A percentile compares a stretch with the other conserved stretches of the same genome.
These are phyloP conservation scores for Blennius ocellaris DNA, from an alignment of 2,113 vertebrate genomes.

Conservation along the genomic window DNA sequence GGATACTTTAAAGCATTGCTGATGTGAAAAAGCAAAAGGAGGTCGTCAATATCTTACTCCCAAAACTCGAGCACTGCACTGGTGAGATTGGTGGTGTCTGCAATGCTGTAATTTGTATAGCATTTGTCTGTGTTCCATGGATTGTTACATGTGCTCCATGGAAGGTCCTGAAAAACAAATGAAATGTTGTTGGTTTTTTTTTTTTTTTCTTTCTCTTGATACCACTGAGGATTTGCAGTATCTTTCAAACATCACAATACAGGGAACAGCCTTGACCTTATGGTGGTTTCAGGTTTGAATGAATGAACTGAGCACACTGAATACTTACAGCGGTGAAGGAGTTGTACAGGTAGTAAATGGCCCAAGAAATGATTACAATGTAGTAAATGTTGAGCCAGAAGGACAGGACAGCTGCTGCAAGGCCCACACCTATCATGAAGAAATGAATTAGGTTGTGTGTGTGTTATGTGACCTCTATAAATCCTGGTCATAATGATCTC, in stretches of 20 bases:
- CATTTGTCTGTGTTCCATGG: slow-evolving; percentile 96
- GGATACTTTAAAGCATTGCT: slow-evolving; percentile 41
- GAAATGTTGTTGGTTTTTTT: slow-evolving; percentile 2
- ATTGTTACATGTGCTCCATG: slow-evolving; percentile 96
- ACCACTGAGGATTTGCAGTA: slow-evolving; percentile 3
- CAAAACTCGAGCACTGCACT: slow-evolving; percentile 96
- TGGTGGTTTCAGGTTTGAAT: slow-evolving; percentile 4
- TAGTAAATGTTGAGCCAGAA: slow-evolving; percentile 99
- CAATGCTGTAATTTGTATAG: slow-evolving; percentile 93
- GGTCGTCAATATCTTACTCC: slow-evolving; percentile 89
- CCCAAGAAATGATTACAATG: slow-evolving; percentile 98
- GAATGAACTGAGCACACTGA: slow-evolving; percentile 1
- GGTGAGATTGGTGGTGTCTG: slow-evolving; percentile 94
- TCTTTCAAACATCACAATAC: not conserved
- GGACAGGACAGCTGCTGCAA: slow-evolving; percentile 95
- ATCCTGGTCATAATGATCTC: slow-evolving; percentile 15
- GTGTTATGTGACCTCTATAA: slow-evolving; percentile 33
- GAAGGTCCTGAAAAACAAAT: slow-evolving; percentile 86
- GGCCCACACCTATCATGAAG: slow-evolving; percentile 89
- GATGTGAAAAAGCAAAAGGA: slow-evolving; percentile 35
- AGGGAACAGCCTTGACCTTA: slow-evolving; percentile 24
- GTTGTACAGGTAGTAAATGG: slow-evolving; percentile 98
- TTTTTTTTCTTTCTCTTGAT: not conserved
- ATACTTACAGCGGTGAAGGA: slow-evolving; percentile 95
- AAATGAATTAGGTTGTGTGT: slow-evolving; percentile 39